Conservation (phyloP, 2,797 vertebrate species). For the Microctenopoma lineatum region DNA sequence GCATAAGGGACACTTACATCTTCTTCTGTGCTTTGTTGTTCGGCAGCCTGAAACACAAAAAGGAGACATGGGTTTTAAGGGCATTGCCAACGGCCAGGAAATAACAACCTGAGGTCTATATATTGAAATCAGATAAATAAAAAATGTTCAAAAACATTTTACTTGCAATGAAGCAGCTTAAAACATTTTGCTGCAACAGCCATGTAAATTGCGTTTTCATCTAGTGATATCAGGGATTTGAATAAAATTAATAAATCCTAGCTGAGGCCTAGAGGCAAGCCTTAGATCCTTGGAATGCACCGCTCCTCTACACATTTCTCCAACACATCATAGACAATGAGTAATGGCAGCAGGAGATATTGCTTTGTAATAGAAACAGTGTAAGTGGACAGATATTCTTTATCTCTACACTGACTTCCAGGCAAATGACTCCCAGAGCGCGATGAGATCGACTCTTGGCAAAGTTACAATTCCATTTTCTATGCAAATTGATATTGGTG, state of each 20-base stretch:
- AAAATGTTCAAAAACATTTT: slow-evolving; percentile 33
- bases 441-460: slow-evolving; percentile 48
- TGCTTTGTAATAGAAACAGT: slow-evolving; percentile 70
- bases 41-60: slow-evolving; percentile 80
- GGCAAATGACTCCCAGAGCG: slow-evolving; percentile 64
- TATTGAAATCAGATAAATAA: slow-evolving; percentile 21
- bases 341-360: slow-evolving; percentile 73
- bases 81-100: slow-evolving; percentile 24
- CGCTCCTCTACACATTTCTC: slow-evolving; percentile 33
- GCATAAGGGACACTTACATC: slow-evolving; percentile 80
- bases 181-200: slow-evolving; percentile 47
- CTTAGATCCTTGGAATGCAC: slow-evolving; percentile 30
- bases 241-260: slow-evolving; percentile 67
- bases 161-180: slow-evolving; percentile 42
- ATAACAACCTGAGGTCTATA: slow-evolving; percentile 30
- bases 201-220: slow-evolving; percentile 53
- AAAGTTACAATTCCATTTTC: slow-evolving; percentile 68
- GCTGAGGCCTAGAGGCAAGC: slow-evolving; percentile 24
- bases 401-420: slow-evolving; percentile 55
- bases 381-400: slow-evolving; percentile 69
- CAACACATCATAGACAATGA: slow-evolving; percentile 68
- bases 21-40: slow-evolving; percentile 84
- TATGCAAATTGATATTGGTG: slow-evolving; percentile 73
- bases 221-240: slow-evolving; percentile 38
- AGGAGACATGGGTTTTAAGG: slow-evolving; percentile 35